Evolutionary conservation across 2,888 invertebrate genomes (phyloP).

Genomic region (Calephelis perditalis): DNA sequence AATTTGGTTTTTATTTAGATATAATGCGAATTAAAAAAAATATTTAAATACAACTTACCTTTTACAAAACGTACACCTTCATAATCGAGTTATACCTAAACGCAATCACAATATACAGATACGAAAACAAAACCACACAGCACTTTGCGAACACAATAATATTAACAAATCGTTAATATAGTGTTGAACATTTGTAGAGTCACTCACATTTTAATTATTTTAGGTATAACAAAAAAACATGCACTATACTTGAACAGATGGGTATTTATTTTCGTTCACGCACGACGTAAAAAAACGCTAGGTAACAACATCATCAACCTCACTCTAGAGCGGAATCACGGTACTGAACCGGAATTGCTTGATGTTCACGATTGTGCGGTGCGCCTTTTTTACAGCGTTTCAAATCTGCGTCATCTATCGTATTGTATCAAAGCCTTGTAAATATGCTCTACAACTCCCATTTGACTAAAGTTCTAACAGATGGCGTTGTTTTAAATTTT

Average conservation of each 20-base stretch:
- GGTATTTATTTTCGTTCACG: constrained; percentile 69
- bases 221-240: constrained; percentile 59
- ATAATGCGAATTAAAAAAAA: constrained; percentile 15
- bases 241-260: constrained; percentile 74
- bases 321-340: constrained; percentile 52
- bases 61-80: constrained; percentile 55
- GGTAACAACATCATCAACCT: constrained; percentile 31
- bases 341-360: constrained; percentile 53
- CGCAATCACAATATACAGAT: constrained; percentile 65
- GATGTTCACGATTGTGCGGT: constrained; percentile 39
- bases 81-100: constrained; percentile 58
- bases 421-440: background rate
- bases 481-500: constrained; percentile 12
- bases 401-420: constrained; percentile 45
- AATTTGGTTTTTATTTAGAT: constrained; percentile 25
- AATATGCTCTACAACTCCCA: background rate
- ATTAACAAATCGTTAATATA: constrained; percentile 36
- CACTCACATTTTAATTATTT: constrained; percentile 54
- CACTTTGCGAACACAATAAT: constrained; percentile 60
- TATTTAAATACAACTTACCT: constrained; percentile 33
- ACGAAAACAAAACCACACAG: constrained; percentile 61
- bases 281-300: constrained; percentile 44
- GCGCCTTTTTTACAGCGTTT: constrained; percentile 52
- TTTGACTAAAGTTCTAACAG: background rate
- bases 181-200: constrained; percentile 36